These are phyloP conservation scores for Gulo gulo DNA, from an alignment of 2,113 vertebrate genomes.

Conservation along the genomic window DNA sequence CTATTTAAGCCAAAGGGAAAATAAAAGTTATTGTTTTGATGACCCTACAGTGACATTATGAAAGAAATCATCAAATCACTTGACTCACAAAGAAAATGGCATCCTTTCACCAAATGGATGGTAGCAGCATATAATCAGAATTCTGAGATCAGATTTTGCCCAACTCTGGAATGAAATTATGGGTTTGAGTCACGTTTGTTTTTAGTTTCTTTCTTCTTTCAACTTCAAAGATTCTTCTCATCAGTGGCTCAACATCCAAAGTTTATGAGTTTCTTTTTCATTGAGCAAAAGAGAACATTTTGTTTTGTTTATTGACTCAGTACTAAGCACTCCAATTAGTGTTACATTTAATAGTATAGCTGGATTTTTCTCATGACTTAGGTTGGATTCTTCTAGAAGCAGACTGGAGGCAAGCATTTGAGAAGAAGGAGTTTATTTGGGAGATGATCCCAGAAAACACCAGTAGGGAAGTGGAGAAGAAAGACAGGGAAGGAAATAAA, in stretches of 20 bases:
- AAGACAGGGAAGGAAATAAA: conserved; percentile 29
- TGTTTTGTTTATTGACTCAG: conserved; percentile 54
- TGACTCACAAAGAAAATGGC: conserved; percentile 72
- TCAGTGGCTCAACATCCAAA: neutral
- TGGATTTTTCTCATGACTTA: neutral
- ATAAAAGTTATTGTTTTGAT: conserved; percentile 70
- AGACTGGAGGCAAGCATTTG: neutral
- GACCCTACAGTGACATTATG: conserved; percentile 56
- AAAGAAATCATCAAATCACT: conserved; percentile 72
- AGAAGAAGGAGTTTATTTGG: neutral
- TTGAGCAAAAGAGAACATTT: conserved; percentile 41
- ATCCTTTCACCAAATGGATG: conserved; percentile 48
- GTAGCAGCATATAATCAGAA: conserved; percentile 51
- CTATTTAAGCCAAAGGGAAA: conserved; percentile 67
- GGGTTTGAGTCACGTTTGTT: neutral
- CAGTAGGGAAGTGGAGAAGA: neutral
- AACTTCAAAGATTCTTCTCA: neutral
- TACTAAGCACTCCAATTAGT: neutral
- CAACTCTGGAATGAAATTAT: conserved; percentile 48
- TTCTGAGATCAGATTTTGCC: conserved; percentile 43
- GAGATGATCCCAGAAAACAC: conserved; percentile 2
- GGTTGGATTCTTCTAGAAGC: conserved; percentile 1
- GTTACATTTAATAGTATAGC: neutral
- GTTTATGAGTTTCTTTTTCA: conserved; percentile 26
- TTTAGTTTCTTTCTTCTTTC: conserved; percentile 44